Conservation (phyloP, 2,797 vertebrate species). For the Silurus lanzhouensis region DNA sequence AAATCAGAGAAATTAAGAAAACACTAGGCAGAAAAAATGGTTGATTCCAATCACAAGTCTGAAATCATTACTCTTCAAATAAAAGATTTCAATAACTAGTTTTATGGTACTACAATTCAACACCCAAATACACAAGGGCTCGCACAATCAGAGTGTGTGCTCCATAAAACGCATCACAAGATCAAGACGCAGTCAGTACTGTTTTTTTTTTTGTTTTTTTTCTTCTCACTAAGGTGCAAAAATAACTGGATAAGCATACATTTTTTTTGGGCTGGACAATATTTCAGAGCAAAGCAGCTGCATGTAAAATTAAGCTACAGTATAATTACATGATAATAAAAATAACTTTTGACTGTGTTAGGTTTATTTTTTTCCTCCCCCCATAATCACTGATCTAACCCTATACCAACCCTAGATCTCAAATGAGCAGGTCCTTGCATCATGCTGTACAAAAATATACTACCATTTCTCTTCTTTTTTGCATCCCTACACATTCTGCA, state of each 20-base stretch:
- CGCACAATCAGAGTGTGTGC: conserved; percentile 86
- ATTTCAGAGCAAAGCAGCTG: conserved; percentile 78
- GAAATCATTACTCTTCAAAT: conserved; percentile 49
- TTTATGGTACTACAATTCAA: conserved; percentile 78
- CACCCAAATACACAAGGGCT: conserved; percentile 86
- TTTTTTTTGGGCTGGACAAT: conserved; percentile 73
- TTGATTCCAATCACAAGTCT: conserved; percentile 42
- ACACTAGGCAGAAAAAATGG: conserved; percentile 49
- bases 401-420: conserved; percentile 60
- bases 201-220: conserved; percentile 59
- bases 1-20: conserved; percentile 69
- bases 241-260: conserved; percentile 71
- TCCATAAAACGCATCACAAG: conserved; percentile 88
- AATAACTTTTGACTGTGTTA: conserved; percentile 69
- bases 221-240: conserved; percentile 76
- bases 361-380: conserved; percentile 17
- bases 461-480: conserved; percentile 78
- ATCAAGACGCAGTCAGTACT: conserved; percentile 85
- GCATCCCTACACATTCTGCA: conserved; percentile 79
- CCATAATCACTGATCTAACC: conserved; percentile 56
- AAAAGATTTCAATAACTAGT: conserved; percentile 71
- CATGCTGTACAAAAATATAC: conserved; percentile 84
- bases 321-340: conserved; percentile 80
- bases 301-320: conserved; percentile 77
- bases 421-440: conserved; percentile 72